These are phyloP conservation scores for Chrysina gloriosa DNA, from an alignment of 2,888 invertebrate genomes.

Conservation along the genomic window DNA sequence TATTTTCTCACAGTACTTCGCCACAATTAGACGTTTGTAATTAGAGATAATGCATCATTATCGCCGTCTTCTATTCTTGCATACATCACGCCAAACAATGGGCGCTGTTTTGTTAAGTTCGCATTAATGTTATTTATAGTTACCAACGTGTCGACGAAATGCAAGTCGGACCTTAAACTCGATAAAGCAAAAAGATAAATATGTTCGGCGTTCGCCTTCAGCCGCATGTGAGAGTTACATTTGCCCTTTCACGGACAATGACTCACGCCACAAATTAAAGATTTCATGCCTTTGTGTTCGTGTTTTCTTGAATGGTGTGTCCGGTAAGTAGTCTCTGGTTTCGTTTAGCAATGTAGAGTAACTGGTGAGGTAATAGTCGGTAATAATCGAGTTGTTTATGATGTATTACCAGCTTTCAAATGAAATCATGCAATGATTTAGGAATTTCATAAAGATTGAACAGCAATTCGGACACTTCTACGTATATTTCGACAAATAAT, in stretches of 20 bases:
- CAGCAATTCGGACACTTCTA: too few species aligned
- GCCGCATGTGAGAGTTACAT: conserved; percentile 48
- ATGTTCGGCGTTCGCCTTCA: conserved; percentile 49
- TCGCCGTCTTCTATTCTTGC: neutral
- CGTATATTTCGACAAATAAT: too few species aligned
- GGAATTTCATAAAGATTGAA: too few species aligned
- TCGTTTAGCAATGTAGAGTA: too few species aligned
- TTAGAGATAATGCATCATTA: conserved; percentile 14
- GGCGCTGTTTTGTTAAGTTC: conserved; percentile 13
- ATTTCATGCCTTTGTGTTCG: conserved; percentile 24
- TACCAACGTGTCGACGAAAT: neutral
- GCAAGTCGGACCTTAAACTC: neutral
- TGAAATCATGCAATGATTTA: too few species aligned
- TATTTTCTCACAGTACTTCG: conserved; percentile 11
- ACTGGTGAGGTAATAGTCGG: too few species aligned
- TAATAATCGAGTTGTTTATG: too few species aligned
- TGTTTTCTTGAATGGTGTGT: neutral
- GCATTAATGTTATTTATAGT: conserved; percentile 28
- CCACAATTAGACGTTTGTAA: conserved; percentile 6
- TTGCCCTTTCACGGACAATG: conserved; percentile 33
- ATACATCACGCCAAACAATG: conserved; percentile 11
- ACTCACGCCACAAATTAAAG: conserved; percentile 16
- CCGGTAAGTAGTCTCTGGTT: neutral
- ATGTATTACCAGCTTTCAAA: too few species aligned
- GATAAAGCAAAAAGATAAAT: conserved; percentile 32